These are phyloP conservation scores for Dicyrtoma fusca DNA, from an alignment of 2,888 invertebrate genomes.

Conservation along the genomic window DNA sequence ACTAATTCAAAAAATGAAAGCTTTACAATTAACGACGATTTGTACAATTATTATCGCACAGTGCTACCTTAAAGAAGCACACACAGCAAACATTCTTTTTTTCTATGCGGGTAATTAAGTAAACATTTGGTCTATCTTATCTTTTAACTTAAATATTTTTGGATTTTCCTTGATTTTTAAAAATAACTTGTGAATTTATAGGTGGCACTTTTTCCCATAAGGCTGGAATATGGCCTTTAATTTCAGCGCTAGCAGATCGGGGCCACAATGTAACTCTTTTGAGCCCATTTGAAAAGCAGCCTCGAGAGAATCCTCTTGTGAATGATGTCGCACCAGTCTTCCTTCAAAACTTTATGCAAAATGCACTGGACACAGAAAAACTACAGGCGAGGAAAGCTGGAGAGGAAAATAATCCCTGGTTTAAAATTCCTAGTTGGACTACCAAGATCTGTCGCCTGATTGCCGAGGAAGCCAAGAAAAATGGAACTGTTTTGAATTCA, in stretches of 20 bases:
- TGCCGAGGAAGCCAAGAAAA: background rate
- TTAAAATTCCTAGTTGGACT: conserved; percentile 21
- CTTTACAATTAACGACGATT: too few species aligned
- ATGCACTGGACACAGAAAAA: conserved; percentile 40
- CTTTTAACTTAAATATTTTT: too few species aligned
- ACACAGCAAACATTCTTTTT: background rate
- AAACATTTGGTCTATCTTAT: background rate
- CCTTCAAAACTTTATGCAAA: conserved; percentile 17
- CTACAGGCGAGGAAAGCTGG: conserved; percentile 40
- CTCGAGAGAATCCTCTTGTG: conserved; percentile 11
- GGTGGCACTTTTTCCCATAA: conserved; percentile 44
- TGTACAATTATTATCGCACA: too few species aligned
- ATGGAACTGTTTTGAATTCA: conserved; percentile 30
- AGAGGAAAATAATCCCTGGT: conserved; percentile 32
- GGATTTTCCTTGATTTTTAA: too few species aligned
- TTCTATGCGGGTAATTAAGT: background rate
- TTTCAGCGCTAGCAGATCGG: conserved; percentile 37
- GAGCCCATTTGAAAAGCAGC: conserved; percentile 31
- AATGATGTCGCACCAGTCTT: conserved; percentile 13
- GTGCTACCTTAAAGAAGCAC: too few species aligned
- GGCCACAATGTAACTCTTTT: conserved; percentile 49
- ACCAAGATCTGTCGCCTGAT: conserved; percentile 12
- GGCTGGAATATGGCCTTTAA: conserved; percentile 43
- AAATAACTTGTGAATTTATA: too few species aligned
- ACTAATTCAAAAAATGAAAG: too few species aligned